Evolutionary conservation across 2,797 vertebrate genomes (phyloP), one percentile per base, ranked within the genome.

Genomic region (Chaunax sp.): DNA sequence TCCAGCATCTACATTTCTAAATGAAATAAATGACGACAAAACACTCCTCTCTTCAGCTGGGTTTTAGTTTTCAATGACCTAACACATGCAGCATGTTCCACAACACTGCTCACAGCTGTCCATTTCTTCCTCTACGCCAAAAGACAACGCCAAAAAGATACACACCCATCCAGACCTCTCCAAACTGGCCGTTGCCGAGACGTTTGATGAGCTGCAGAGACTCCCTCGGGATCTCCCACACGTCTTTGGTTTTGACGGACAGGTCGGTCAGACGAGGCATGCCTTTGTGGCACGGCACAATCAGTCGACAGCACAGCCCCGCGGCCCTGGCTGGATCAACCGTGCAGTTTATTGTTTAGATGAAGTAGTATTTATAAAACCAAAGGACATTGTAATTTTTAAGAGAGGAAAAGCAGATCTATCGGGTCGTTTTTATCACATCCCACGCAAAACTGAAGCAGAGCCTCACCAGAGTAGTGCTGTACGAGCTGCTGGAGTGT

Each of bases 241-340:
- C 97, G 94, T 99, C 98, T 98, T 99, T 99, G 97, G 97, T 99
- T 97, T 99, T 99, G 94, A 99, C 96, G 82, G 98, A 99, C 93
- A 99, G 95, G 95, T 99, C 98, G 52, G 98, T 97, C 83, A 99
- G 96, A 79, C 97, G 96, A 84, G 98, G 98, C 98, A 99, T 99
- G 92, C 98, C 98, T 94, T 99, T 99, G 94, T 99, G 97, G 92
- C 98, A 99, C 63, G 98, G 98, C 64, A 97, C 96, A 77, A 99
- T 97, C 89, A 99, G 95, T 67, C 98, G 94, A 90, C 98, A 99
- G 93, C 98, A 99, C 87, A 99, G 95, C 71, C 98, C 98, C 18
- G 97, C 98, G 45, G 98, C 98, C 94, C 97, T 95, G 89, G 97
- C 97, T 98, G 81, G 45, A 82, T 13, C 0, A 2, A 60, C 0